Base-by-base conservation (phyloP, 2,113 vertebrate species). In the Scalopus aquaticus region DNA sequence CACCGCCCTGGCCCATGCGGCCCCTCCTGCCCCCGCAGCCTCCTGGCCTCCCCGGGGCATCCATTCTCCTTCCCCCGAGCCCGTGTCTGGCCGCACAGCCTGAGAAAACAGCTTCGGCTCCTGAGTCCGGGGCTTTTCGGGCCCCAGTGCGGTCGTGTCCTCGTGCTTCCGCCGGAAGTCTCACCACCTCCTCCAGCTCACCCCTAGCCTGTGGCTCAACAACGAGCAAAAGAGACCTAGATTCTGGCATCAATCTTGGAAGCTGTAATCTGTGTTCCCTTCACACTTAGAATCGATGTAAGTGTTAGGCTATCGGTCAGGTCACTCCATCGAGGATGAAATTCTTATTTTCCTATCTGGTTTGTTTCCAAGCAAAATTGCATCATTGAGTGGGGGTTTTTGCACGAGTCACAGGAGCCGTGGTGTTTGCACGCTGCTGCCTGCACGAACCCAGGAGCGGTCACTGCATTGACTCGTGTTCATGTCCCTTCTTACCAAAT, bases 321-420 rank as follows among this genome's bases (percentile, higher is more conserved):
- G 9, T 65, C 49, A 82, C 72, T 54, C 76, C 49, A 60, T 62
- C 51, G 54, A 79, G 30, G 30, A 42, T 51, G 46, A 87, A 81
- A 44, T 9, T 39, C 30, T n/a, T 79, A 1, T 69, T 76, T 58
- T 93, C 46, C 30, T 62, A 2, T 76, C 28, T 94, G n/a, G 10
- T 62, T 84, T 91, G 65, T 83, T 93, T 54, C 49, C 62, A 79
- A 60, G 42, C 24, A 82, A 87, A 87, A 15, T 54, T 19, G 3
- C 19, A 22, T 35, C 49, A 44, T 69, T 44, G 60, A 42, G 44
- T 79, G 56, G 49, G 24, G 39, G 62, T 42, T 93, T 49, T 37
- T 35, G 5, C 35, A 22, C 20, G 30, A 28, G 12, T 42, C 64
- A 10, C 22, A 30, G 54, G 22, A 51, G 20, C 46, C 42, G 2